Evolutionary conservation across 2,797 vertebrate species (phyloP).

Genomic region (Psittacula derbiana): DNA sequence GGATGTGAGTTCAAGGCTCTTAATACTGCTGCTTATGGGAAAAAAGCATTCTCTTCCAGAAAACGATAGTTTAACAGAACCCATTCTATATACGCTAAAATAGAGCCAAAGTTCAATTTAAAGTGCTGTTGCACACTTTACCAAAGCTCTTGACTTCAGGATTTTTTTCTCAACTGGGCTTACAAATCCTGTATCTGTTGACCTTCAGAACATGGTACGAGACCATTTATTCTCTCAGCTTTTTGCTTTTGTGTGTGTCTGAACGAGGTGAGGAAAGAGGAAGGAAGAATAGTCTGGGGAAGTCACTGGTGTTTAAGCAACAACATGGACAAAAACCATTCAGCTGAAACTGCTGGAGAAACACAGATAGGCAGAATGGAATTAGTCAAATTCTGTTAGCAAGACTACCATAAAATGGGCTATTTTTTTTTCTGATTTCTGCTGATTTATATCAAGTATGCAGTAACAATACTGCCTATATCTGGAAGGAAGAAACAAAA

Average conservation of each 20-base stretch:
- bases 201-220: conserved; percentile 51
- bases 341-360: background rate
- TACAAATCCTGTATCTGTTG: conserved; percentile 48
- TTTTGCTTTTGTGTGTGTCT: conserved; percentile 39
- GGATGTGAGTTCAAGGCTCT: conserved; percentile 6
- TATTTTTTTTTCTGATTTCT: background rate
- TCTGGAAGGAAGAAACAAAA: background rate
- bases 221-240: conserved; percentile 53
- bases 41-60: conserved; percentile 37
- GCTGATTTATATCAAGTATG: background rate
- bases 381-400: background rate
- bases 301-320: conserved; percentile 9
- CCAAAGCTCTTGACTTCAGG: conserved; percentile 54
- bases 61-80: conserved; percentile 50
- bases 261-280: background rate
- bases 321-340: background rate
- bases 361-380: background rate
- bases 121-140: conserved; percentile 63
- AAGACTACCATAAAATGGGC: background rate
- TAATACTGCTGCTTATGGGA: conserved; percentile 15
- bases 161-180: conserved; percentile 47
- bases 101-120: conserved; percentile 64
- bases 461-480: background rate
- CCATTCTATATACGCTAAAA: conserved; percentile 42
- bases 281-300: background rate